These are phyloP conservation scores for Epizoanthus fatuus DNA, from an alignment of 92 coral and sea anemone species.

Conservation along the genomic window DNA sequence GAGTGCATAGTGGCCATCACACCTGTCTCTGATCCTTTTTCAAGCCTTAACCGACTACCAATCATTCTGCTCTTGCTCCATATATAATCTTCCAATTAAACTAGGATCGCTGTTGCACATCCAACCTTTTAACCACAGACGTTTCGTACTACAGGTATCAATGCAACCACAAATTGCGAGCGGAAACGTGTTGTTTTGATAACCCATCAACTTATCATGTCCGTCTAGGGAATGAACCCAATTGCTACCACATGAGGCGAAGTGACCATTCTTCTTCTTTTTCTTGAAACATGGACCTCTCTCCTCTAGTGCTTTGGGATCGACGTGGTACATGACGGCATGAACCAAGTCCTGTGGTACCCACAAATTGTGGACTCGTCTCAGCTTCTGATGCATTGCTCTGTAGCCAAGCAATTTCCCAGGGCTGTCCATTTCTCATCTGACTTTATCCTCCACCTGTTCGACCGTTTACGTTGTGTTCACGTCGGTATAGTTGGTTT, in stretches of 20 bases:
- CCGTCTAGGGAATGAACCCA: conserved; percentile 24
- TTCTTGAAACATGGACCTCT: conserved; percentile 20
- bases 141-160: conserved; percentile 16
- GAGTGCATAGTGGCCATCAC: conserved; percentile 50
- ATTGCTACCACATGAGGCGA: conserved; percentile 13
- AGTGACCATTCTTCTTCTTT: conserved; percentile 21
- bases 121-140: conserved; percentile 19
- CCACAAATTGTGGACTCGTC: conserved; percentile 19
- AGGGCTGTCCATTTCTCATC: too few relatives aligned
- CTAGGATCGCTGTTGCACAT: conserved; percentile 14
- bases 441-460: too few relatives aligned
- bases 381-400: conserved; percentile 35
- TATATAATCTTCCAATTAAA: conserved; percentile 18
- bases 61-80: conserved; percentile 36
- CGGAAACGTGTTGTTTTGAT: conserved; percentile 30
- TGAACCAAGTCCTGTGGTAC: conserved; percentile 25
- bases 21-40: conserved; percentile 50
- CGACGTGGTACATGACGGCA: conserved; percentile 26
- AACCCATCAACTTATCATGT: conserved; percentile 21
- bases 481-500: too few relatives aligned
- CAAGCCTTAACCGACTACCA: conserved; percentile 28
- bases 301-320: conserved; percentile 13
- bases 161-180: conserved; percentile 9
- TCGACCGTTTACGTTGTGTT: too few relatives aligned
- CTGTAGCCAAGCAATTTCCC: too few relatives aligned